Percentiles rank a stretch among this genome's conserved stretches.
phyloP scores from a whole-genome alignment of 2,113 vertebrate species.

The Proteles cristata region DNA sequence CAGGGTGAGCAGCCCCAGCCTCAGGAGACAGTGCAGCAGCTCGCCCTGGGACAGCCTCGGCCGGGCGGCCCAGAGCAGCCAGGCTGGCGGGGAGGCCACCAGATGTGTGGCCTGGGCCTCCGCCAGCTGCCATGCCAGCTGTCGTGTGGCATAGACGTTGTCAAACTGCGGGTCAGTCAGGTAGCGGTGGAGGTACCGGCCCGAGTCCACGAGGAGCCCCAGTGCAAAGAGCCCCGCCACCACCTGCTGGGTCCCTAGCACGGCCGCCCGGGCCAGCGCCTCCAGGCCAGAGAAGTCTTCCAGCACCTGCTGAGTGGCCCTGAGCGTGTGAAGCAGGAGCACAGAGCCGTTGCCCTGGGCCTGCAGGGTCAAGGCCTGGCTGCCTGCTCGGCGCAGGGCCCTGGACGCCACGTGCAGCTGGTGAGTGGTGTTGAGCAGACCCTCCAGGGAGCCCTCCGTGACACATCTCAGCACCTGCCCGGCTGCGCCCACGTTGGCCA shows the following conservation, averaged over 20 bases:
- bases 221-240: constrained; percentile 87
- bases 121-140: constrained; percentile 76
- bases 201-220: constrained; percentile 87
- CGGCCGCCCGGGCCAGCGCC: constrained; percentile 77
- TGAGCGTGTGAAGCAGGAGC: constrained; percentile 83
- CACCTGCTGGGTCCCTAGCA: constrained; percentile 83
- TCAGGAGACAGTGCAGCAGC: constrained; percentile 83
- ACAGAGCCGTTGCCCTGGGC: constrained; percentile 84
- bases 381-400: constrained; percentile 26
- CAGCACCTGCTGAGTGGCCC: constrained; percentile 85
- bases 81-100: constrained; percentile 70
- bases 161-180: constrained; percentile 92
- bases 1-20: constrained; percentile 85
- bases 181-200: constrained; percentile 91
- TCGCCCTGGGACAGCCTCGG: constrained; percentile 88
- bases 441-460: constrained; percentile 89
- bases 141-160: constrained; percentile 87
- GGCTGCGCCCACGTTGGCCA: constrained; percentile 86
- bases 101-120: constrained; percentile 72
- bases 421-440: constrained; percentile 90
- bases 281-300: constrained; percentile 87
- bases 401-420: constrained; percentile 84
- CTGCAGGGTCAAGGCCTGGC: constrained; percentile 80
- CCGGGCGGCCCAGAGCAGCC: constrained; percentile 76
- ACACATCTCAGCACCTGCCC: constrained; percentile 90